Conservation (phyloP, 2,113 vertebrate genomes). For the Spermophilus dauricus region DNA sequence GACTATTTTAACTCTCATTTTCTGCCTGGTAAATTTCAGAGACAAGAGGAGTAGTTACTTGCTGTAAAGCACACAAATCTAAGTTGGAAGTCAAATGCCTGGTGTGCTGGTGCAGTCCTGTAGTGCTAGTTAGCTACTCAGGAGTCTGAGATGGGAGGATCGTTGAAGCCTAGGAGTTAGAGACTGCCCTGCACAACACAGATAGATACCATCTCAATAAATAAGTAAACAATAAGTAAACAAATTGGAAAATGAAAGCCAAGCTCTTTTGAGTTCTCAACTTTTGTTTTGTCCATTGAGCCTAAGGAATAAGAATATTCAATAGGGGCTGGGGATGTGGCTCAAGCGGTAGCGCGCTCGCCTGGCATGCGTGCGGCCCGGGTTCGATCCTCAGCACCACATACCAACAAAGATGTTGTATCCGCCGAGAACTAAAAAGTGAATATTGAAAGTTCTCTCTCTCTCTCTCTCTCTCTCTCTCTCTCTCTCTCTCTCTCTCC, state of each 20-base stretch:
- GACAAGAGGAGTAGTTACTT: not conserved
- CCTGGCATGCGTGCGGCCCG: no score
- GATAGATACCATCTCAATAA: not conserved
- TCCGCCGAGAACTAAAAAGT: no score
- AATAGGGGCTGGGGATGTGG: no score
- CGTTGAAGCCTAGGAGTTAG: not conserved
- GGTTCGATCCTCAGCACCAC: no score
- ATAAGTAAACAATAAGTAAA: not conserved
- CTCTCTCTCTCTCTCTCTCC: no score
- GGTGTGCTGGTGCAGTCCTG: no score
- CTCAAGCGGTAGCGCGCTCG: no score
- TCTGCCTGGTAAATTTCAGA: slow-evolving; percentile 12
- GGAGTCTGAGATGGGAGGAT: not conserved
- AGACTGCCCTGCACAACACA: not conserved
- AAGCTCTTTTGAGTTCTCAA: not conserved
- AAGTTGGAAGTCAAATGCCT: not conserved
- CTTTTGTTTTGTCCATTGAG: not conserved
- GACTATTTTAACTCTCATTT: not conserved
- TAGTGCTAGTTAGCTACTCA: not conserved
- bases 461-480: no score
- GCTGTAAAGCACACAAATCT: not conserved
- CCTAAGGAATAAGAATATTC: not conserved
- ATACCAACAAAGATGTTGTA: no score
- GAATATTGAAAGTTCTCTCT: no score
- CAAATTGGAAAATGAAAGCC: not conserved